Conservation (phyloP, 2,113 vertebrate genomes). For the Sterrhoptilus dennistouni region DNA sequence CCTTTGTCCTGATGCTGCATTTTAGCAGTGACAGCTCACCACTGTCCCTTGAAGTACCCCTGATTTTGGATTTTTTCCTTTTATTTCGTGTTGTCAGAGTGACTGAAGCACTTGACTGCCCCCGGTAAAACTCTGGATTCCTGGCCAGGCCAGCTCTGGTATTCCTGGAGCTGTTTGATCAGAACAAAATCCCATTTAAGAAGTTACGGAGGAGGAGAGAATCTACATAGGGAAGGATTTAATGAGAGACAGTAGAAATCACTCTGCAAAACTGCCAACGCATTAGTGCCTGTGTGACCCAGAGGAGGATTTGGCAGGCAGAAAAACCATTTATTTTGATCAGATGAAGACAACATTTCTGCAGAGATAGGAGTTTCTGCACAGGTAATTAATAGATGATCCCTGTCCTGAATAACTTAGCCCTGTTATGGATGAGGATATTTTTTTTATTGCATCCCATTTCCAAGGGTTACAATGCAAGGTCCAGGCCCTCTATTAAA, state of each 20-base stretch:
- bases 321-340: background rate
- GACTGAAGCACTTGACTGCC: background rate
- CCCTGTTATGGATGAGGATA: background rate
- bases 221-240: background rate
- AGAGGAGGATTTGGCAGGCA: background rate
- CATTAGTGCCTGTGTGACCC: background rate
- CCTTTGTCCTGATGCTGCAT: background rate
- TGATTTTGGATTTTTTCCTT: background rate
- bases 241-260: background rate
- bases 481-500: background rate
- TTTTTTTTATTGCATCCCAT: background rate
- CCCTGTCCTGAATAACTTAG: background rate
- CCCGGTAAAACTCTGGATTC: background rate
- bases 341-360: background rate
- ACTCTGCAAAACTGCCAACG: background rate
- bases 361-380: background rate
- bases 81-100: fast-evolving
- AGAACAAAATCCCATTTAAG: background rate
- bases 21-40: background rate
- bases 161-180: background rate
- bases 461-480: background rate
- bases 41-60: background rate
- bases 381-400: background rate
- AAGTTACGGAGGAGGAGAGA: background rate
- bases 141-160: background rate